Evolutionary conservation across 2,797 vertebrate genomes (phyloP), one percentile per base, ranked within the genome.

Genomic region (Allobates femoralis): DNA sequence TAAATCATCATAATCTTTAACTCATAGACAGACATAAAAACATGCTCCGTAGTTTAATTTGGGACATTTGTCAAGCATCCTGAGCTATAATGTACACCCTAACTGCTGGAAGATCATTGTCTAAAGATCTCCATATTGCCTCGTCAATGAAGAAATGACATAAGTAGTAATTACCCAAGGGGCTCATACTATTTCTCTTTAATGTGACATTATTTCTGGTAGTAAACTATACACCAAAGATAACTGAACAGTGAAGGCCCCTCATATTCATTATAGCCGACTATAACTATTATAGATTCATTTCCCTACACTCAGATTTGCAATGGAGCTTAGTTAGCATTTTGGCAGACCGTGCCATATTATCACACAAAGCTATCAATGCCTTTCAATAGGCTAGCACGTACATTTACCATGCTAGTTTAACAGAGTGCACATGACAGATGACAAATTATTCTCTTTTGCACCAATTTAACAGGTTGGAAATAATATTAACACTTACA

Each of bases 1-100:
- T 62, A 53, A 60, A 46, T 53, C 41, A 79, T 73, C 41, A 74
- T 79, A 55, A 84, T 84, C 37, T 50, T 87, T 79, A 69, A 51
- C 62, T 83, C 28, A 60, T 79, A 50, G 55, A 34, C 34, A 12
- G 28, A 37, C n/a, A 79, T 87, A n/a, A 79, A 84, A 84, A 74
- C 41, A 73, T 30, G 62, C 53, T 84, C 53, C 37, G 64, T 12
- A 51, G 75, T 79, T 87, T 87, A 73, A 66, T 18, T 79, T 34
- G 4, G 4, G 53, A 74, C 64, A 74, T 67, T 76, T 74, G 32
- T 53, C 60, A 66, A 78, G 26, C 46, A 79, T 55, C 73, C 18
- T 56, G 41, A 3, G 18, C 71, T 37, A 75, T 64, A 56, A 66
- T 77, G 66, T 66, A 7, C 30, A 41, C 30, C 79, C 79, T 51